Conservation (phyloP, 2,797 vertebrate species). For the Thripadectes ignobilis region DNA sequence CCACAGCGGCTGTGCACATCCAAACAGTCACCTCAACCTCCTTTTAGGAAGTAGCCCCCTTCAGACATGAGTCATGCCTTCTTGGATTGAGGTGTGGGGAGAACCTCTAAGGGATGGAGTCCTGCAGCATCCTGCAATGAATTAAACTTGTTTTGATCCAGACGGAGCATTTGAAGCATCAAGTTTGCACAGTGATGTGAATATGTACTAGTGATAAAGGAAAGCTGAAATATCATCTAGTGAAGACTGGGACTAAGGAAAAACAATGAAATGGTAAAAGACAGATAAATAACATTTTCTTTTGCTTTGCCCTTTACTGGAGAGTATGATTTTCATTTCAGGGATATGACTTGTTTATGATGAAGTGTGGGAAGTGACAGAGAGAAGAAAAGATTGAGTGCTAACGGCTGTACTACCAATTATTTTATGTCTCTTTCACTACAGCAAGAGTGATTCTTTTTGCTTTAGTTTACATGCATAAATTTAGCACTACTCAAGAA, state of each 20-base stretch:
- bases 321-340: not conserved
- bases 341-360: not conserved
- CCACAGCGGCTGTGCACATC: not conserved
- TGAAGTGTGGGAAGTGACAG: not conserved
- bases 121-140: not conserved
- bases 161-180: not conserved
- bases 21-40: not conserved
- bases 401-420: not conserved
- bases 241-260: not conserved
- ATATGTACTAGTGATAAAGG: not conserved
- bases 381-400: not conserved
- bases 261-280: not conserved
- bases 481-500: not conserved
- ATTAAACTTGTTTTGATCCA: not conserved
- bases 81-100: not conserved
- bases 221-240: not conserved
- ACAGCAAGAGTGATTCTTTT: not conserved
- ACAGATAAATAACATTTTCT: not conserved
- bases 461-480: not conserved
- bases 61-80: not conserved
- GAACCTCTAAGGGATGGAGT: not conserved
- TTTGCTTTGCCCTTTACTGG: not conserved
- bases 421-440: not conserved
- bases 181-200: not conserved
- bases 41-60: not conserved